Base-by-base conservation (phyloP, 2,797 vertebrate species). In the Halcyon badia region DNA sequence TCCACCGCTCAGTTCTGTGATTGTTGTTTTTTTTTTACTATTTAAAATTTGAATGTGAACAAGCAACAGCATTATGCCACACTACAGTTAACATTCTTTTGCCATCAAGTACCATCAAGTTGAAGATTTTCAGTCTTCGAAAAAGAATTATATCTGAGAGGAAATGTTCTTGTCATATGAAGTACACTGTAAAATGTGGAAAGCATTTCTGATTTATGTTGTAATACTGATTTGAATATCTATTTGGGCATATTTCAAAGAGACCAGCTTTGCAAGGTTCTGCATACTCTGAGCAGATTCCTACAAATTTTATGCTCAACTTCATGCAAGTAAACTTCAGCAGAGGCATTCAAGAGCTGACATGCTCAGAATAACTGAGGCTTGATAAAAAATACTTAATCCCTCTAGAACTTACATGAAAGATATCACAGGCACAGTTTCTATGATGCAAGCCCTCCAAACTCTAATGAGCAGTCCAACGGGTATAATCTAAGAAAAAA, bases 121-220 rank as follows among this genome's bases (percentile, higher is more conserved):
- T 61, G 64, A 90, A 94, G 58, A 93, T 77, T 87, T 90, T 83
- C 58, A 60, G 21, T 78, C 70, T 58, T 56, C 68, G 73, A 73
- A 78, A 92, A 88, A 78, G 48, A 90, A 86, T 41, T 41, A 6
- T 78, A 82, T 82, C 39, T 49, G 62, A 90, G 39, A 86, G 80
- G 37, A 97, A 93, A 82, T 35, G 41, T 54, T 91, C 69, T 56
- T 83, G 93, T 94, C 77, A 54, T 22, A n/a, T 62, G 65, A 93
- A 79, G 35, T 65, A 58, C 44, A 22, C 62, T 77, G 77, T 62
- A 82, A 95, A 83, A 82, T 24, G 58, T 54, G 49, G 44, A 56
- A 80, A 91, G 49, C 81, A 83, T 96, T 95, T 88, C 41, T 92
- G 60, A 96, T 95, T 91, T 72, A 82, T 57, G 33, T 60, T 69